Conservation (phyloP, 64 coral and sea anemone genomes). For the Orbicella faveolata region DNA sequence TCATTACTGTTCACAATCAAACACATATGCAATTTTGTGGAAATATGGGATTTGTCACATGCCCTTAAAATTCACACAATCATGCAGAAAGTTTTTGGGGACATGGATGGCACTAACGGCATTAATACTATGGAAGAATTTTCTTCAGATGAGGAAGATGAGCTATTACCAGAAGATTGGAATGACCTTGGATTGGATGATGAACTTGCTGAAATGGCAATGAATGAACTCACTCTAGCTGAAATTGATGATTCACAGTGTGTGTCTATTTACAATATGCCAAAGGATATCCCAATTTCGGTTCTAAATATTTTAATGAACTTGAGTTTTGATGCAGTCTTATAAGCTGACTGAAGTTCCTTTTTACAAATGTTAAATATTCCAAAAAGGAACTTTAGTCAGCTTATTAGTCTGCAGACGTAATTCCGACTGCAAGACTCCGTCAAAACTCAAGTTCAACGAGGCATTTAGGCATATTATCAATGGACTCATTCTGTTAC, state of each 20-base stretch:
- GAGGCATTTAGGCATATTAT: not conserved
- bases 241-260: not conserved
- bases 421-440: not conserved
- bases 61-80: slow-evolving; percentile 32
- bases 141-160: not conserved
- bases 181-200: not conserved
- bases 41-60: slow-evolving; percentile 54
- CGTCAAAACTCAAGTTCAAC: slow-evolving; percentile 14
- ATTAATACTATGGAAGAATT: not conserved
- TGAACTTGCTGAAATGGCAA: slow-evolving; percentile 1
- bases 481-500: not conserved
- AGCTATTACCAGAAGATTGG: slow-evolving; percentile 4
- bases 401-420: too few species aligned
- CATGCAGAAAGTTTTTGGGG: slow-evolving; percentile 39
- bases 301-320: slow-evolving; percentile 12
- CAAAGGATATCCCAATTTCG: not conserved
- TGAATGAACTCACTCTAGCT: not conserved
- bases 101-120: not conserved
- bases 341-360: not conserved
- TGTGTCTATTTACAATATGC: not conserved
- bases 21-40: slow-evolving; percentile 39
- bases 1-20: slow-evolving; percentile 29
- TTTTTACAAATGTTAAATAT: too few species aligned
- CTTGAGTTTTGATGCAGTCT: slow-evolving; percentile 15
- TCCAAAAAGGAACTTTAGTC: too few species aligned